Percentiles rank a stretch among this genome's conserved stretches.
These are phyloP conservation scores for Lymantria dispar DNA, from an alignment of 2,888 invertebrate species.

Conservation along the genomic window DNA sequence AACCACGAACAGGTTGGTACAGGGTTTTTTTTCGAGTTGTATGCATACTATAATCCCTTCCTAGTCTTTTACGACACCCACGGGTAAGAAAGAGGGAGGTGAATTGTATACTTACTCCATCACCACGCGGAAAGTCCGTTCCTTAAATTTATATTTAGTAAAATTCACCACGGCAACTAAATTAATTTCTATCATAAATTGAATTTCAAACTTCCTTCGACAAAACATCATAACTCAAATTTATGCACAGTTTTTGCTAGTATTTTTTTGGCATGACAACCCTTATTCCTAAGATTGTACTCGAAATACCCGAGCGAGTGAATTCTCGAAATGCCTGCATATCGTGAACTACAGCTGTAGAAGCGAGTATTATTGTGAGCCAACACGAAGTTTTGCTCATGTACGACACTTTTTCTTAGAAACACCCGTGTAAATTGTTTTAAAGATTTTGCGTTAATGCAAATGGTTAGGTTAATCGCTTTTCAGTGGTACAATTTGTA, in stretches of 20 bases:
- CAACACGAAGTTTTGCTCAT: conserved; percentile 58
- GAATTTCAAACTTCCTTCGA: not conserved
- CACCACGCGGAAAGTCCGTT: no score
- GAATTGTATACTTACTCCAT: no score
- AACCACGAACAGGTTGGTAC: no score
- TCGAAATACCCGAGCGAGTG: conserved; percentile 33
- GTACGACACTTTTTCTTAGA: conserved; percentile 58
- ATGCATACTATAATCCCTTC: no score
- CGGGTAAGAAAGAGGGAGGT: no score
- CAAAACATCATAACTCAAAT: not conserved
- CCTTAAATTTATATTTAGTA: no score
- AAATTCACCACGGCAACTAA: no score
- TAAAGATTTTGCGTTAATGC: conserved; percentile 42
- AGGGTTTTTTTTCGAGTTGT: no score
- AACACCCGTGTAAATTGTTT: conserved; percentile 43
- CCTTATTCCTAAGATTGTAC: conserved; percentile 24
- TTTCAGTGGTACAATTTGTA: conserved; percentile 24
- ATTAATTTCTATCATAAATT: no score
- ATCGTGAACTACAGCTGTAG: conserved; percentile 66
- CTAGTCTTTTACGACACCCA: no score
- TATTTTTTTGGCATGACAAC: not conserved
- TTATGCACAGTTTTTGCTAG: not conserved
- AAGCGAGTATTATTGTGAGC: conserved; percentile 60
- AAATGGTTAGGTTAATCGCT: conserved; percentile 36
- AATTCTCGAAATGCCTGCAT: conserved; percentile 57